Percentiles rank a stretch among this genome's conserved stretches.
phyloP scores from a whole-genome alignment of 2,797 vertebrate genomes.

The Anniella stebbinsi region DNA sequence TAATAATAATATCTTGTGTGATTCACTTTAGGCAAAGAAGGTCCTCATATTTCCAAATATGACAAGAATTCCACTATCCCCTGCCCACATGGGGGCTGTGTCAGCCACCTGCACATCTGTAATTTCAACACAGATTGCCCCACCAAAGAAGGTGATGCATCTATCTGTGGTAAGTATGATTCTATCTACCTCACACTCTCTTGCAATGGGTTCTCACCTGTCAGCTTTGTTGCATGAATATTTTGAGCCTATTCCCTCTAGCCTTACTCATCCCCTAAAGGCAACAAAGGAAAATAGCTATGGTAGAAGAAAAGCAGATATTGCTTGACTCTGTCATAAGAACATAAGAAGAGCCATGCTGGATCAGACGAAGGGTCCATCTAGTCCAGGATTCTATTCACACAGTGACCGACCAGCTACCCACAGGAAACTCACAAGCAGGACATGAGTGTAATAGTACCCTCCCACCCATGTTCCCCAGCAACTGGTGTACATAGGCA shows the following conservation, averaged over 20 bases:
- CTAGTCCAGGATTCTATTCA: too few species aligned
- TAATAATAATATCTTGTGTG: neutral
- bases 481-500: too few species aligned
- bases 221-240: neutral
- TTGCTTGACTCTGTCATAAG: neutral
- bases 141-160: conserved; percentile 81
- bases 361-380: too few species aligned
- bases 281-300: neutral
- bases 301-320: neutral
- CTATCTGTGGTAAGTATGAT: conserved; percentile 85
- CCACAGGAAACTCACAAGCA: too few species aligned
- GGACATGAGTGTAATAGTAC: too few species aligned
- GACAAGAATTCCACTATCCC: conserved; percentile 74
- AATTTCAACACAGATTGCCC: conserved; percentile 88
- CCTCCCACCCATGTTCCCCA: too few species aligned
- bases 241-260: neutral
- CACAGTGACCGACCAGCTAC: too few species aligned
- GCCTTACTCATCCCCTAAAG: neutral
- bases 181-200: accelerated
- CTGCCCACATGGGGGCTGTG: conserved; percentile 82
- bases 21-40: conserved; percentile 59
- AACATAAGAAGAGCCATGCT: too few species aligned
- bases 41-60: conserved; percentile 45
- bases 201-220: neutral
- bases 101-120: conserved; percentile 84